Percentiles rank a stretch among this genome's conserved stretches.
These are phyloP conservation scores for Ictalurus furcatus DNA, from an alignment of 2,113 vertebrate genomes.

Conservation along the genomic window DNA sequence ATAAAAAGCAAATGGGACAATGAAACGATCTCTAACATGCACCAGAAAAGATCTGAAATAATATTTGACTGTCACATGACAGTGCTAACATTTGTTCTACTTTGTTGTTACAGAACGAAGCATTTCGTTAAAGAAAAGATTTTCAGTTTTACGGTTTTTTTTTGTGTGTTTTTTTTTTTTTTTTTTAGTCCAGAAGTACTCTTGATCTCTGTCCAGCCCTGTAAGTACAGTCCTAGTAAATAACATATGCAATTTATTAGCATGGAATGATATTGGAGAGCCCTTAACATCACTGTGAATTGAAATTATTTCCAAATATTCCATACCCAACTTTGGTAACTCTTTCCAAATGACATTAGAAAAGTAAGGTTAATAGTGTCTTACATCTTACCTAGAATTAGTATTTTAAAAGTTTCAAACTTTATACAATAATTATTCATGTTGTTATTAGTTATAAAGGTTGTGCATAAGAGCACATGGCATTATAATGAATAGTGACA, in stretches of 20 bases:
- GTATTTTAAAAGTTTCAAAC: neutral
- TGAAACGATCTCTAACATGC: neutral
- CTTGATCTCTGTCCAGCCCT: slow-evolving; percentile 4
- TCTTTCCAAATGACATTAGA: neutral
- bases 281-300: slow-evolving; percentile 48
- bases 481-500: neutral
- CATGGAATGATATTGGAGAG: slow-evolving; percentile 38
- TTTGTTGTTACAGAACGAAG: slow-evolving; percentile 5
- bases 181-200: neutral
- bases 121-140: slow-evolving; percentile 7
- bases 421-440: neutral
- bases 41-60: neutral
- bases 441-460: neutral
- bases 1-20: neutral
- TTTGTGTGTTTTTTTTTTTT: neutral
- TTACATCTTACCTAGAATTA: neutral
- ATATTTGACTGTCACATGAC: slow-evolving; percentile 34
- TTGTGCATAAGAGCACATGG: neutral
- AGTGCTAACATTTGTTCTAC: slow-evolving; percentile 44
- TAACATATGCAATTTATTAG: slow-evolving; percentile 7
- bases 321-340: neutral
- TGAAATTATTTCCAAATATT: slow-evolving; percentile 21
- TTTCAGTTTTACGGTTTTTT: neutral
- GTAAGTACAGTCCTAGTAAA: neutral
- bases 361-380: neutral